These are phyloP conservation scores for Crax fasciolata DNA, from an alignment of 2,797 vertebrate genomes.

Conservation along the genomic window DNA sequence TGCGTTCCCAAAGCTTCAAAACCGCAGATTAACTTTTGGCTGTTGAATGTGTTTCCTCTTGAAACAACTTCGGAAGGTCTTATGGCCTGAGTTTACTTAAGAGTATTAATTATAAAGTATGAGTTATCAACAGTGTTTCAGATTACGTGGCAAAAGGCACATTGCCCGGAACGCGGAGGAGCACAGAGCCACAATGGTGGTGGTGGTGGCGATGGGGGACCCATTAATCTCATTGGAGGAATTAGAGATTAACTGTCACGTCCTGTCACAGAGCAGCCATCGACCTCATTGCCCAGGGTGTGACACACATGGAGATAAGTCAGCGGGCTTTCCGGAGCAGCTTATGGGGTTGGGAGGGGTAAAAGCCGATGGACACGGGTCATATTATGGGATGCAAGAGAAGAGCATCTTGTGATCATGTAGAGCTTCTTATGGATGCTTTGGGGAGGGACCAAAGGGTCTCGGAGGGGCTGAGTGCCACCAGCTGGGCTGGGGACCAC, in stretches of 20 bases:
- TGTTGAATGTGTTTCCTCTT: neutral
- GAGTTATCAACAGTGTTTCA: neutral
- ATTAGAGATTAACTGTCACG: neutral
- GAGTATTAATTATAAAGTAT: neutral
- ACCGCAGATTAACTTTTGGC: neutral
- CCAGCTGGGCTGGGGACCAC: accelerated
- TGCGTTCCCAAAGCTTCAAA: neutral
- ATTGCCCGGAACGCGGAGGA: too few species aligned
- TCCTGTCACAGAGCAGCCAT: neutral
- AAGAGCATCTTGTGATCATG: neutral
- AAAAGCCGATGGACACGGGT: neutral
- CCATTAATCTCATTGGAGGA: neutral
- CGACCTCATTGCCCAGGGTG: too few species aligned
- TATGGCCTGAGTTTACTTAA: accelerated
- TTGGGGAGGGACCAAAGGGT: neutral
- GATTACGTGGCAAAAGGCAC: neutral
- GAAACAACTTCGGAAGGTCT: neutral
- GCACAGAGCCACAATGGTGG: neutral
- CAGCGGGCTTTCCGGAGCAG: neutral
- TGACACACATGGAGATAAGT: neutral
- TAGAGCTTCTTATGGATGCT: neutral
- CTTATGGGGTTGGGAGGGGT: neutral
- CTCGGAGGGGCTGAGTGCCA: neutral
- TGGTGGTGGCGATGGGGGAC: neutral
- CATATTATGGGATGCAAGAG: neutral